These are phyloP conservation scores for Plecturocebus donacophilus DNA, from an alignment of 2,113 vertebrate genomes.

Conservation along the genomic window DNA sequence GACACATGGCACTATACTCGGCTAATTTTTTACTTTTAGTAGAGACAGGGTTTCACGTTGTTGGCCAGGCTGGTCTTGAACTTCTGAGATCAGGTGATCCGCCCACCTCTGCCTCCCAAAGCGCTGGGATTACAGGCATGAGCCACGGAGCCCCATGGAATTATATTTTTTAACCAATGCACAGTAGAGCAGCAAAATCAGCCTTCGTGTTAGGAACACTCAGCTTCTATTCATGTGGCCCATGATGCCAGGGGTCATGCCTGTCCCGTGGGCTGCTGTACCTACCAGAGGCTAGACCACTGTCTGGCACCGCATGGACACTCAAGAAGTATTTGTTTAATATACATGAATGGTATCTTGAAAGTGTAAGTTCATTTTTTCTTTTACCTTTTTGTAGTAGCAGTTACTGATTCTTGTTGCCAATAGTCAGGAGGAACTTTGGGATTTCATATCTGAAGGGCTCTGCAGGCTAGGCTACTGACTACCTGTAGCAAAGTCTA, in stretches of 20 bases:
- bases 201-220: not conserved
- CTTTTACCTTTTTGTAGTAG: not conserved
- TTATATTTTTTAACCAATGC: not conserved
- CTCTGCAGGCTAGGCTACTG: not conserved
- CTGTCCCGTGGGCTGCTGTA: not conserved
- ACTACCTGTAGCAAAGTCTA: not conserved
- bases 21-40: too few relatives aligned
- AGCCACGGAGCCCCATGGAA: too few relatives aligned
- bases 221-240: not conserved
- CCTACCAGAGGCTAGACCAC: not conserved
- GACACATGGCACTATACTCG: too few relatives aligned
- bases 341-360: not conserved
- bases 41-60: too few relatives aligned
- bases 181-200: too few relatives aligned
- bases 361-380: not conserved
- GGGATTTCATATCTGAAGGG: not conserved
- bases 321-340: not conserved
- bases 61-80: too few relatives aligned
- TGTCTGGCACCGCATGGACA: not conserved
- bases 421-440: not conserved
- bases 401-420: not conserved
- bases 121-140: too few relatives aligned
- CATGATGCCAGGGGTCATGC: fast-evolving
- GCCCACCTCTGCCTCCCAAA: too few relatives aligned
- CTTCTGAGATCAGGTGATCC: too few relatives aligned